Conservation (phyloP, 2,888 invertebrate species). For the Lamellibrachia satsuma region DNA sequence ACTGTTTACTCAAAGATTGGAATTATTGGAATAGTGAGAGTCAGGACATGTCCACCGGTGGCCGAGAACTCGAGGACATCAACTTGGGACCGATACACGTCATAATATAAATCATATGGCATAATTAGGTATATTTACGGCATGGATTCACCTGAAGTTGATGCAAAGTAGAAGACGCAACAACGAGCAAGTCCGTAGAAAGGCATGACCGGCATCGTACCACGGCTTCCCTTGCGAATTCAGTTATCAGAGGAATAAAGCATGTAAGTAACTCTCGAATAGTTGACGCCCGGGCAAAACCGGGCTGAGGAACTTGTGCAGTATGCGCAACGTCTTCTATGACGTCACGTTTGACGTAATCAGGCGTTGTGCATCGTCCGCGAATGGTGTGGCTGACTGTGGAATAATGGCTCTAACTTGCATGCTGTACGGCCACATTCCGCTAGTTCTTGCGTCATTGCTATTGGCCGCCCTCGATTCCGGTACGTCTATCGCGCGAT, state of each 20-base stretch:
- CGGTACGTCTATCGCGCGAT: background rate
- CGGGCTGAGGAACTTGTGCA: background rate
- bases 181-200: background rate
- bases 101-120: background rate
- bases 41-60: no score
- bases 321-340: slow-evolving; percentile 12
- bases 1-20: no score
- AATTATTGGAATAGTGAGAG: no score
- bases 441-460: background rate
- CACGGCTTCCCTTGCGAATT: background rate
- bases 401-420: background rate
- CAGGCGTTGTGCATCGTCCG: background rate
- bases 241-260: background rate
- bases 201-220: background rate
- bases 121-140: background rate
- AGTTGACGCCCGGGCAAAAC: background rate
- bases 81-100: background rate
- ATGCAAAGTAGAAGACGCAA: background rate
- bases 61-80: background rate
- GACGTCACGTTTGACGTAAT: slow-evolving; percentile 12
- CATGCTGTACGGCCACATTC: background rate
- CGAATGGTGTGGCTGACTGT: background rate
- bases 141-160: slow-evolving; percentile 1
- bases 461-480: background rate
- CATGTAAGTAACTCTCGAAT: background rate